Conservation (phyloP, 2,797 vertebrate genomes). For the Chaetophractus vellerosus region DNA sequence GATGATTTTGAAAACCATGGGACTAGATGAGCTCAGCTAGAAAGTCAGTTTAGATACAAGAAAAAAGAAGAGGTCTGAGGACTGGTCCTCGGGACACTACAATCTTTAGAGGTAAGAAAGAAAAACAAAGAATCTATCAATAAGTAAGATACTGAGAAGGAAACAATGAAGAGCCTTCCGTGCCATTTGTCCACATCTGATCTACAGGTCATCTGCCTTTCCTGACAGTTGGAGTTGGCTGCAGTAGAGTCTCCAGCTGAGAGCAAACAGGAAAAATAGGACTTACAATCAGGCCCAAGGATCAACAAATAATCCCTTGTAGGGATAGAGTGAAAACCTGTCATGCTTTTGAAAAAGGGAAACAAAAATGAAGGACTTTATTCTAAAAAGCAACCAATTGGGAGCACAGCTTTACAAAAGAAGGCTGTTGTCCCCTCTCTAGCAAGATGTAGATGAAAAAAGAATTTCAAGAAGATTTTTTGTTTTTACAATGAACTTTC, state of each 20-base stretch:
- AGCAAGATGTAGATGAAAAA: not conserved
- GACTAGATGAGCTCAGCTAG: not conserved
- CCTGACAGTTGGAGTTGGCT: not conserved
- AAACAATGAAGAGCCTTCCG: not conserved
- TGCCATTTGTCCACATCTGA: not conserved
- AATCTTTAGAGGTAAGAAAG: not conserved
- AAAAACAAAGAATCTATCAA: not conserved
- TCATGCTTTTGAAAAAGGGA: not conserved
- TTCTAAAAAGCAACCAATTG: not conserved
- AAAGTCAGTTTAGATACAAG: not conserved
- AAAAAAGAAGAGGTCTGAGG: not conserved
- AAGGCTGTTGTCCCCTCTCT: not conserved
- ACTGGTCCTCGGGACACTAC: not conserved
- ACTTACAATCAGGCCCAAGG: not conserved
- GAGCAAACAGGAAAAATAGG: not conserved
- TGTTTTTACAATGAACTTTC: not conserved
- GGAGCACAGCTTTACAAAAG: not conserved
- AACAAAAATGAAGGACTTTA: not conserved
- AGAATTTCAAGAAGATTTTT: not conserved
- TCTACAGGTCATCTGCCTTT: not conserved
- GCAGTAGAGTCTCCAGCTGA: fast-evolving
- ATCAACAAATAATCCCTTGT: not conserved
- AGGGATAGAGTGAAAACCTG: not conserved
- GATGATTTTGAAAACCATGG: not conserved
- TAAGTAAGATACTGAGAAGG: not conserved